Evolutionary conservation across 2,888 invertebrate species (phyloP), one percentile per base, ranked within the genome.

Genomic region (Zele albiditarsus): DNA sequence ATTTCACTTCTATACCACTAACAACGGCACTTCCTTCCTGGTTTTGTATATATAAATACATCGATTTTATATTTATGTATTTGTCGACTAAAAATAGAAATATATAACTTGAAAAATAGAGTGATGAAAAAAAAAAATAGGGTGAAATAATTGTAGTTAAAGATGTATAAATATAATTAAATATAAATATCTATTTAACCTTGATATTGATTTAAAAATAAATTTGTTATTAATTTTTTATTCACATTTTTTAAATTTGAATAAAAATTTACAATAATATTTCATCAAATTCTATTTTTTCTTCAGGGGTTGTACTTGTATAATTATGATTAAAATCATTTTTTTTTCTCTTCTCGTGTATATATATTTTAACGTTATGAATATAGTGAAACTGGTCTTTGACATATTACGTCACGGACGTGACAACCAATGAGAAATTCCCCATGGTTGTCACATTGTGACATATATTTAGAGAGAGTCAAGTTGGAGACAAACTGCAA

Each of bases 21-120:
- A 31, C 65, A 53, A 58, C 60, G 57, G 38, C 57, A 77, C 73
- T 82, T 80, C 79, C 82, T 82, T 82, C 82, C 82, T 78, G 69
- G 70, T 78, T 63, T 66, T 71, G 16, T 20, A n/a, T 71, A 49
- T 14, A 60, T 60, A n/a, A 31, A 20, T 53, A 53, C 20, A 53
- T 53, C 53, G n/a, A 23, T 38, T 65, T 25, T 38, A 25, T 38
- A 58, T 38, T 33, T 23, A 16, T 25, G 38, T 38, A 23, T 38
- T 6, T 10, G 23, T 38, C 31, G 14, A 31, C 31, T 27, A 25
- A 66, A 20, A 46, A 16, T 27, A 42, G 33, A 25, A 8, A 66
- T 3, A 27, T n/a, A 28, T n/a, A 14, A 28, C 2, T 14, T 42
- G 42, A 12, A 14, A 14, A 14, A 42, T 14, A 42, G 14, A 12